Evolutionary conservation across 2,113 vertebrate genomes (phyloP).

Genomic region (zebrafish (Danio rerio)): GRCz12tu NC_133192.1:45929501-45930000

Average conservation of each 20-base stretch:
- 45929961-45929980: conserved; percentile 8
- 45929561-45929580: background rate
- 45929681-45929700: background rate
- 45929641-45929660: background rate
- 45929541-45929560: background rate
- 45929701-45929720: no score
- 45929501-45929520: no score
- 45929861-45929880: conserved; percentile 65
- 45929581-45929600: background rate
- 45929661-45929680: background rate
- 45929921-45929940: conserved; percentile 63
- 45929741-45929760: background rate
- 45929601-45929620: background rate
- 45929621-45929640: background rate
- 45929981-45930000: conserved; percentile 43
- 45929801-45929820: conserved; percentile 12
- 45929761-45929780: conserved; percentile 15
- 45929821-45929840: conserved; percentile 28
- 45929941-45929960: conserved; percentile 55
- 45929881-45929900: conserved; percentile 59
- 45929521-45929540: no score
- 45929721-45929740: background rate
- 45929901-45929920: conserved; percentile 32
- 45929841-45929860: background rate
- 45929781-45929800: conserved; percentile 44